Percentiles rank a stretch among this genome's conserved stretches.
These are phyloP conservation scores for Plutomurus gul DNA, from an alignment of 1,140 invertebrate genomes.

Conservation along the genomic window DNA sequence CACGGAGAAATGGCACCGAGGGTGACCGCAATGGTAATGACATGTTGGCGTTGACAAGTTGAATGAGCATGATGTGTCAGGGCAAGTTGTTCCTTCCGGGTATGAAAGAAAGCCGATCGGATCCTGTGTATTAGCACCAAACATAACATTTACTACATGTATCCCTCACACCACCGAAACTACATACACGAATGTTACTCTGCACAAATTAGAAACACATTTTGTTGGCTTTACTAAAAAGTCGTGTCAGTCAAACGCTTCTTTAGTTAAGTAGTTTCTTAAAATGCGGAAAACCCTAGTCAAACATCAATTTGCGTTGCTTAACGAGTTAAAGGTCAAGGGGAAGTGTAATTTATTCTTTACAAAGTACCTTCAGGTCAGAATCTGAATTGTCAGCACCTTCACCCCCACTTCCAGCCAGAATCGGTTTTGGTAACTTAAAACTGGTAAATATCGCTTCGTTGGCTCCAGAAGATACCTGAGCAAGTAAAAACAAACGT, in stretches of 20 bases:
- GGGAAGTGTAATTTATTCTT: conserved; percentile 11
- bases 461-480: conserved; percentile 49
- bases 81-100: conserved; percentile 64
- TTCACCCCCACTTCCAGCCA: conserved; percentile 24
- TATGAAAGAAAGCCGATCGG: conserved; percentile 53
- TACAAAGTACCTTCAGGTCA: conserved; percentile 45
- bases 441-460: conserved; percentile 93
- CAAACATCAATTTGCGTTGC: background rate
- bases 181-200: too few relatives aligned
- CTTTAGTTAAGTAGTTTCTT: conserved; percentile 8
- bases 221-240: conserved; percentile 28
- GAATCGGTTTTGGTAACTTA: conserved; percentile 75
- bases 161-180: too few relatives aligned
- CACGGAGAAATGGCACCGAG: conserved; percentile 74
- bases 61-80: conserved; percentile 68
- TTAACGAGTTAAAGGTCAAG: background rate
- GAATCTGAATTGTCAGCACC: conserved; percentile 34
- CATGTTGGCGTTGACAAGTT: conserved; percentile 59
- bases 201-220: conserved; percentile 18
- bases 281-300: conserved; percentile 13
- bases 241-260: conserved; percentile 25
- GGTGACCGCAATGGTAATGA: conserved; percentile 76
- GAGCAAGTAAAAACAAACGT: background rate
- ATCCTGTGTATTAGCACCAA: conserved; percentile 35
- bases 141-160: background rate